Conservation (phyloP, 2,888 invertebrate genomes). For the Thymelicus lineola region DNA sequence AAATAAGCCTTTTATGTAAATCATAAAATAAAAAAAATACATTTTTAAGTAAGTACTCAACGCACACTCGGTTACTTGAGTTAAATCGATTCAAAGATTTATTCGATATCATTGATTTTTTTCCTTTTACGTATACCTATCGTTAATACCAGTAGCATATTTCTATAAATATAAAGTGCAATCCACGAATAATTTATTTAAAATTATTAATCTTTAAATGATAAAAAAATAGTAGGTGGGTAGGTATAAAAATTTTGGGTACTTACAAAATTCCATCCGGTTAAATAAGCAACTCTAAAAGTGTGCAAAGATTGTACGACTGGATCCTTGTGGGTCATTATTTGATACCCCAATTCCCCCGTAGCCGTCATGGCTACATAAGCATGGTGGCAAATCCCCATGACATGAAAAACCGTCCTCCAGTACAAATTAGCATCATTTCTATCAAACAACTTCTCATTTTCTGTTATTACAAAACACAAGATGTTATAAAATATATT, state of each 20-base stretch:
- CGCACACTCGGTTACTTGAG: too few relatives aligned
- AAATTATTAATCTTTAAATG: too few relatives aligned
- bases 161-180: too few relatives aligned
- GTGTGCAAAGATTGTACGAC: constrained; percentile 59
- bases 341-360: constrained; percentile 49
- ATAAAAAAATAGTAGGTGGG: too few relatives aligned
- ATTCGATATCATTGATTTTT: too few relatives aligned
- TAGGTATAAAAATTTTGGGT: constrained; percentile 21
- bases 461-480: constrained; percentile 74
- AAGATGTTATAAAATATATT: constrained; percentile 72
- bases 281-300: constrained; percentile 59
- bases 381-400: constrained; percentile 57
- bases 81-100: too few relatives aligned
- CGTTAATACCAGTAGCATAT: too few relatives aligned
- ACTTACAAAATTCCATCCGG: constrained; percentile 79
- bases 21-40: too few relatives aligned
- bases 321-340: constrained; percentile 46
- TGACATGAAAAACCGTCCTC: constrained; percentile 67
- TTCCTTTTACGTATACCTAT: too few relatives aligned
- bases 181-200: too few relatives aligned
- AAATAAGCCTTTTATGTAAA: too few relatives aligned
- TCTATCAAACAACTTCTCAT: constrained; percentile 71
- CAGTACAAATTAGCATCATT: constrained; percentile 70
- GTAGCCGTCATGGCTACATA: constrained; percentile 55
- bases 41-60: too few relatives aligned